A percentile compares a stretch with the other conserved stretches of the same genome.
Conservation (phyloP, 1,140 invertebrate species). For the Onthophagus taurus region DNA sequence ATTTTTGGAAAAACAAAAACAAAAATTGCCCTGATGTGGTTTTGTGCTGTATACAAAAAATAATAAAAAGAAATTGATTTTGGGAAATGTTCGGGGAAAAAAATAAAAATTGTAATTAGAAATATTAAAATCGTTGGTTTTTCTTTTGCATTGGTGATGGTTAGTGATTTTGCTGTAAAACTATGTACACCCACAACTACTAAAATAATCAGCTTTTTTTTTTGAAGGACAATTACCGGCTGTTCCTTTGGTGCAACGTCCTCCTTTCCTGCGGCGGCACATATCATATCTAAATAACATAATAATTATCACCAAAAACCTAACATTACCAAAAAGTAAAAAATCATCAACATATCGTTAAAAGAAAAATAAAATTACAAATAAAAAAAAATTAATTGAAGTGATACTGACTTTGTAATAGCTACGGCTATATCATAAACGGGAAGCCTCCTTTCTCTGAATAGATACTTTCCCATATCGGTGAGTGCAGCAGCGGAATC, state of each 20-base stretch:
- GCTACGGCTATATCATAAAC: constrained; percentile 94
- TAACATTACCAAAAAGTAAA: not conserved
- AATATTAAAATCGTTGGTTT: too few species aligned
- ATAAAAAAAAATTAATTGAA: not conserved
- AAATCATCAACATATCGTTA: not conserved
- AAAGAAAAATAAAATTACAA: not conserved
- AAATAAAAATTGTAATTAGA: too few species aligned
- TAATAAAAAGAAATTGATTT: too few species aligned
- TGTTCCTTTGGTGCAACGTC: constrained; percentile 91
- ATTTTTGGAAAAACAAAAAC: too few species aligned
- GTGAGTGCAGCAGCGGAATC: constrained; percentile 89
- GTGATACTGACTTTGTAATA: constrained; percentile 71
- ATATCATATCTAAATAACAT: constrained; percentile 76
- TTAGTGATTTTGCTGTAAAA: constrained; percentile 11
- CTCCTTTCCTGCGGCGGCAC: constrained; percentile 88
- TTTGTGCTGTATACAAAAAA: too few species aligned
- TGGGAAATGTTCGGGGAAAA: too few species aligned
- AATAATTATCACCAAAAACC: not conserved
- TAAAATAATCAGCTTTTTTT: constrained; percentile 17
- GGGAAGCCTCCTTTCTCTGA: constrained; percentile 83
- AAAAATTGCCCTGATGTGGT: too few species aligned
- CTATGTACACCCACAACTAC: constrained; percentile 13
- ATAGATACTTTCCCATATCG: constrained; percentile 95
- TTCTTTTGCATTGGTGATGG: too few species aligned
- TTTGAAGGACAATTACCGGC: constrained; percentile 77